Evolutionary conservation across 2,888 invertebrate species (phyloP).

Genomic region (Thereva nobilitata): DNA sequence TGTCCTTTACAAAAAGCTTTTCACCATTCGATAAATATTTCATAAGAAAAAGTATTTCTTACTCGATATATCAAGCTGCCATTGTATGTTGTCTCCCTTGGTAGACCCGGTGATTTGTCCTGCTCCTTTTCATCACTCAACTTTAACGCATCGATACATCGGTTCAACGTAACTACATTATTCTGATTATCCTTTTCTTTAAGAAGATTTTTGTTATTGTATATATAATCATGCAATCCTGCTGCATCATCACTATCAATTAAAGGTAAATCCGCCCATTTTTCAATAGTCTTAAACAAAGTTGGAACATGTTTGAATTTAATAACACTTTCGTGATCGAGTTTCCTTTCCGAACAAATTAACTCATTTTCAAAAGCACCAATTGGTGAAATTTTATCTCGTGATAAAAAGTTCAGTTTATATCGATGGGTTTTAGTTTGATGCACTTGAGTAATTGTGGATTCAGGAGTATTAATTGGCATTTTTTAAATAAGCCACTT

Average conservation of each 20-base stretch:
- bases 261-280: slow-evolving; percentile 39
- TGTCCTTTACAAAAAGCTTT: too few species aligned
- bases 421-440: too few species aligned
- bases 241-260: slow-evolving; percentile 41
- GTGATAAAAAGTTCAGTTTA: slow-evolving; percentile 38
- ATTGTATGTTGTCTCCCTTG: slow-evolving; percentile 45
- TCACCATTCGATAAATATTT: too few species aligned
- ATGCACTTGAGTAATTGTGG: too few species aligned
- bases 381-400: slow-evolving; percentile 40
- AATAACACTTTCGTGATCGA: background rate
- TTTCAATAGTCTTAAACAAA: slow-evolving; percentile 11
- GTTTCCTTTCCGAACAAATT: slow-evolving; percentile 5
- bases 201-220: slow-evolving; percentile 1
- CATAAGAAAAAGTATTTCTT: slow-evolving; percentile 13
- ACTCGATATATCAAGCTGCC: slow-evolving; percentile 47
- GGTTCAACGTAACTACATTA: too few species aligned
- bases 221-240: slow-evolving; percentile 8
- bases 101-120: background rate
- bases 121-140: background rate
- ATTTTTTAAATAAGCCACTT: too few species aligned
- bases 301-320: slow-evolving; percentile 13
- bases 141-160: too few species aligned
- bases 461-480: too few species aligned
- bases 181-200: background rate
- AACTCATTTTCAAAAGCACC: slow-evolving; percentile 1